Evolutionary conservation across 2,113 vertebrate genomes (phyloP).

Genomic region (Pteropus alecto): DNA sequence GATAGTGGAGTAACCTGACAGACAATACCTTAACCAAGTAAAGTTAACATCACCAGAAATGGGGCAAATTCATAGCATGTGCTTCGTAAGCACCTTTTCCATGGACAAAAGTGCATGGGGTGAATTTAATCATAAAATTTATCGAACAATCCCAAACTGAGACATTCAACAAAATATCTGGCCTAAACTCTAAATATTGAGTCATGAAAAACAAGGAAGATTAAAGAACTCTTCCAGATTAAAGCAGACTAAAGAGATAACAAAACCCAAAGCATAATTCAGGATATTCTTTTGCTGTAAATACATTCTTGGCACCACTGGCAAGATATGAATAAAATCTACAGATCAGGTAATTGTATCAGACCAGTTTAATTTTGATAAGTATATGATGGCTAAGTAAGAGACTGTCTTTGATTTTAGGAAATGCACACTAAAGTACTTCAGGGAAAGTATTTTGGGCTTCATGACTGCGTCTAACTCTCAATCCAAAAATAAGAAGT

Average conservation of each 20-base stretch:
- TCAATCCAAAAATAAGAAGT: background rate
- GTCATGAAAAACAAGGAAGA: background rate
- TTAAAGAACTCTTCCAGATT: background rate
- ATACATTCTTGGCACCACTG: background rate
- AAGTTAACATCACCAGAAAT: background rate
- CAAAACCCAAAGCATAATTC: background rate
- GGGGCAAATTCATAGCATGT: background rate
- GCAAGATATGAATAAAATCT: background rate
- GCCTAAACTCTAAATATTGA: background rate
- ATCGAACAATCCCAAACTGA: background rate
- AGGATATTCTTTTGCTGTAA: background rate
- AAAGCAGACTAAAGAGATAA: background rate
- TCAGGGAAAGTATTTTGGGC: background rate
- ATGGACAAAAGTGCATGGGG: background rate
- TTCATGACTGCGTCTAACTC: background rate
- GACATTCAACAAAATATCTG: background rate
- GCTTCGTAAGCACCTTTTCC: background rate
- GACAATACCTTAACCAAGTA: background rate
- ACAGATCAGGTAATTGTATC: background rate
- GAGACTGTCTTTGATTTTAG: background rate
- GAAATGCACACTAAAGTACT: background rate
- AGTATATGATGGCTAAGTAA: background rate
- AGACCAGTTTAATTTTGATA: background rate
- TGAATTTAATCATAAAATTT: background rate
- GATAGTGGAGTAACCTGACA: background rate